A percentile compares a stretch with the other conserved stretches of the same genome.
Conservation (phyloP, 2,888 invertebrate species). For the Xanthia togata region DNA sequence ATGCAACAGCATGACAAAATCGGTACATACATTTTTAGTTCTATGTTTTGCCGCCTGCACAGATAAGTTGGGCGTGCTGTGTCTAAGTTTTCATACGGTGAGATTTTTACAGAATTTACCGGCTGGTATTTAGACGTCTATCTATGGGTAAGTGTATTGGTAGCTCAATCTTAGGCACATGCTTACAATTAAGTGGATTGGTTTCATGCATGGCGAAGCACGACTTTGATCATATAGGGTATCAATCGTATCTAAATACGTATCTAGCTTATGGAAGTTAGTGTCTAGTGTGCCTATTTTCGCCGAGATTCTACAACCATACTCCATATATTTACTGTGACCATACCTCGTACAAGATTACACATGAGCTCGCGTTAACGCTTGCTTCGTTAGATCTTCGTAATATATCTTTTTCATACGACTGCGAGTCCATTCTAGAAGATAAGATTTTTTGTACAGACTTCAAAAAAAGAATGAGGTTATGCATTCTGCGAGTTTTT, state of each 20-base stretch:
- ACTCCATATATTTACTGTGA: too few relatives aligned
- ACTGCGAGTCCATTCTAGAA: neutral
- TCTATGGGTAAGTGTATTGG: neutral
- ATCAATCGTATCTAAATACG: constrained; percentile 23
- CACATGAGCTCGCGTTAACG: neutral
- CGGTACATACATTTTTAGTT: too few relatives aligned
- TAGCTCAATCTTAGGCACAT: constrained; percentile 8
- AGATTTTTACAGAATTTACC: too few relatives aligned
- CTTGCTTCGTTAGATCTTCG: neutral
- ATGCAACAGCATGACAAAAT: too few relatives aligned
- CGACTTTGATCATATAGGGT: constrained; percentile 25
- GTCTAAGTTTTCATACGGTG: too few relatives aligned
- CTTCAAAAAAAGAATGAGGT: too few relatives aligned
- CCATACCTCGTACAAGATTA: neutral
- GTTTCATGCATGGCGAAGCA: constrained; percentile 24
- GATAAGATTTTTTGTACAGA: neutral
- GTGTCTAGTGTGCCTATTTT: neutral
- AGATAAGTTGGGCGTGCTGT: too few relatives aligned
- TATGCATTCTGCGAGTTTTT: too few relatives aligned
- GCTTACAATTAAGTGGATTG: neutral
- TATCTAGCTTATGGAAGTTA: neutral
- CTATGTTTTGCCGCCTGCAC: too few relatives aligned
- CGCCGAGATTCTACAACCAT: neutral
- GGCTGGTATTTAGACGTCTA: neutral
- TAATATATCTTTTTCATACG: neutral